Evolutionary conservation across 2,797 vertebrate species (phyloP).

Genomic region (Perodicticus potto): DNA sequence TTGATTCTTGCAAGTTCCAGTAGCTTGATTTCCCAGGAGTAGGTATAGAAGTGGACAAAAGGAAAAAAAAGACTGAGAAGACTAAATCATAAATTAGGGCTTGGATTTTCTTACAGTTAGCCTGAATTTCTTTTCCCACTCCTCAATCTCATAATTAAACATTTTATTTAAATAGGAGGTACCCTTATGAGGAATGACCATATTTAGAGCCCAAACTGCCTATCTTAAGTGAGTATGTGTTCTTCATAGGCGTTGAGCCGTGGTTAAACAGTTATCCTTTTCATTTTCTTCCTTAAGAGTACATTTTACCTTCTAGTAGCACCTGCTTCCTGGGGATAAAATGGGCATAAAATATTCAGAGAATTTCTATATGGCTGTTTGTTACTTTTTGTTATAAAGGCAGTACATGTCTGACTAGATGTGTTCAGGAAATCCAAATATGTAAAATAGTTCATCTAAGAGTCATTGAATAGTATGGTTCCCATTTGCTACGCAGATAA

Average conservation of each 20-base stretch:
- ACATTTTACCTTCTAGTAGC: neutral
- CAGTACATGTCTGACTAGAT: neutral
- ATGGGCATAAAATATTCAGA: neutral
- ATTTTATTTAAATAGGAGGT: neutral
- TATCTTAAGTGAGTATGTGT: neutral
- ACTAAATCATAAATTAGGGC: slow-evolving; percentile 32
- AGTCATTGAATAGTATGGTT: neutral
- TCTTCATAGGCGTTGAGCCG: neutral
- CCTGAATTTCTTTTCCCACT: neutral
- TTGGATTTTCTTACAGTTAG: neutral
- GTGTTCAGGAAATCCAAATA: slow-evolving; percentile 46
- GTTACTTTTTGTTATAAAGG: slow-evolving; percentile 5
- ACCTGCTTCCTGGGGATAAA: neutral
- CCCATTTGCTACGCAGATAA: neutral
- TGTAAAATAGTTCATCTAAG: neutral
- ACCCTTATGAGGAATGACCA: neutral
- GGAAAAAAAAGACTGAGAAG: neutral
- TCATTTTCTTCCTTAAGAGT: neutral
- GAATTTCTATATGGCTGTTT: neutral
- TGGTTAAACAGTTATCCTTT: neutral
- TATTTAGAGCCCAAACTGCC: neutral
- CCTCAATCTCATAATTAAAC: neutral
- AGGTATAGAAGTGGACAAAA: neutral
- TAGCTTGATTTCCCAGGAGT: neutral
- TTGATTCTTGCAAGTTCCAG: neutral